Conservation (phyloP, 2,888 invertebrate species). For the Epistrophella euchroma region DNA sequence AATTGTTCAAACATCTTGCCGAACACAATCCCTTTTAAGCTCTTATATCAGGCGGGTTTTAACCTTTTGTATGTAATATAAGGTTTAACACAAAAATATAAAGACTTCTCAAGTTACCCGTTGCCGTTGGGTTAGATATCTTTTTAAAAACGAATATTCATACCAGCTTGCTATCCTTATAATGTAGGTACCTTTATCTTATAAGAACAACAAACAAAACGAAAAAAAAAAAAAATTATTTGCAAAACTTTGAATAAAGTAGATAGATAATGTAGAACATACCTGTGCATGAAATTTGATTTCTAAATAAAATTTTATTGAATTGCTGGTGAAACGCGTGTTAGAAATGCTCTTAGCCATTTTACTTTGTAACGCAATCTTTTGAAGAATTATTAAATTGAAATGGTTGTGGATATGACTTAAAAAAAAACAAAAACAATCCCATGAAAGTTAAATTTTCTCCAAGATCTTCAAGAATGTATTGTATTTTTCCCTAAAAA, state of each 20-base stretch:
- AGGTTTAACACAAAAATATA: conserved; percentile 12
- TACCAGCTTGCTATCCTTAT: background rate
- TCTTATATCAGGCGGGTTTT: conserved; percentile 9
- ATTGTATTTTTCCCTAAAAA: background rate
- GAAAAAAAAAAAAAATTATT: background rate
- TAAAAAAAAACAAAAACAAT: background rate
- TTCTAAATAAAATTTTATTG: conserved; percentile 21
- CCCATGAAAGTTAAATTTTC: background rate
- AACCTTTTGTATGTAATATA: conserved; percentile 11
- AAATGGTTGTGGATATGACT: conserved; percentile 3
- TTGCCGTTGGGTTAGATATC: background rate
- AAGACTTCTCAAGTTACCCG: conserved; percentile 14
- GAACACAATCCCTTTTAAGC: background rate
- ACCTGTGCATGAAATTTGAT: conserved; percentile 20
- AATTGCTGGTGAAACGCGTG: conserved; percentile 14
- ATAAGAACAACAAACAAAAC: background rate
- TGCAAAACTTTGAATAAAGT: conserved; percentile 11
- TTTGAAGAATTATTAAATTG: conserved; percentile 16
- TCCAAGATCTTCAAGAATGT: background rate
- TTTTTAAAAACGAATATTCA: background rate
- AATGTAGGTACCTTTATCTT: background rate
- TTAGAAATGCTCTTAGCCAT: conserved; percentile 6
- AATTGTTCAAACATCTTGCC: conserved; percentile 16
- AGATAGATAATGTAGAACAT: background rate
- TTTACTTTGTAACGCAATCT: conserved; percentile 9